Evolutionary conservation across 2,113 vertebrate species (phyloP), one percentile per base, ranked within the genome.

Genomic region (Probosciger aterrimus): DNA sequence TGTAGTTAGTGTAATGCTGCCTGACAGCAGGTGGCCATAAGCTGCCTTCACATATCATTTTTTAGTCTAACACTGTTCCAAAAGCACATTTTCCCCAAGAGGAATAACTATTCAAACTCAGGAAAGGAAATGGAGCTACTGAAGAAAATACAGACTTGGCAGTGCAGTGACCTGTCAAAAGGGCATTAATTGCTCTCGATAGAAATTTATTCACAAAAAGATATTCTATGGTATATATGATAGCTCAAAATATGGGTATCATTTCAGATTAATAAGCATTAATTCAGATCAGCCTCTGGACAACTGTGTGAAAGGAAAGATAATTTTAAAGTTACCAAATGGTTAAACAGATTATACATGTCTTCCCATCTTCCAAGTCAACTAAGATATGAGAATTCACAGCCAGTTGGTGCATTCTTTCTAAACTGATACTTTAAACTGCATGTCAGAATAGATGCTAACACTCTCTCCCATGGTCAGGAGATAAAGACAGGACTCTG

Each of bases 11-110:
- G 33, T 55, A 93, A 85, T 60, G 62, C 15, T 90, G 75, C 20
- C 57, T 95, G 75, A 95, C 67, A 95, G 82, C 88, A 93, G 79
- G 86, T 86, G 86, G 62, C 33, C 57, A 47, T 93, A 95, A 93
- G 67, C 43, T 69, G 47, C 71, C 75, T 93, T 76, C 43, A 79
- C 57, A 37, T 46, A 68, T 31, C 10, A 70, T 78, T 71, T 93
- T 85, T 87, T 14, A 82, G 57, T 52, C 47, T 76, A 88, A 52
- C 30, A 6, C 4, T 39, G 7, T 65, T 86, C 39, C 35, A 92
- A 86, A 95, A 39, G 23, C 35, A 49, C 27, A 60, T 80, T 88
- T 86, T 86, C 47, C 63, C 50, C 68, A 88, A 57, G 47, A 80
- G 33, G 18, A 89, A 57, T 74, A 78, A 37, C 41, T 57, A 24